phyloP scores from a whole-genome alignment of 2,113 vertebrate genomes.

The Thermophis baileyi region DNA sequence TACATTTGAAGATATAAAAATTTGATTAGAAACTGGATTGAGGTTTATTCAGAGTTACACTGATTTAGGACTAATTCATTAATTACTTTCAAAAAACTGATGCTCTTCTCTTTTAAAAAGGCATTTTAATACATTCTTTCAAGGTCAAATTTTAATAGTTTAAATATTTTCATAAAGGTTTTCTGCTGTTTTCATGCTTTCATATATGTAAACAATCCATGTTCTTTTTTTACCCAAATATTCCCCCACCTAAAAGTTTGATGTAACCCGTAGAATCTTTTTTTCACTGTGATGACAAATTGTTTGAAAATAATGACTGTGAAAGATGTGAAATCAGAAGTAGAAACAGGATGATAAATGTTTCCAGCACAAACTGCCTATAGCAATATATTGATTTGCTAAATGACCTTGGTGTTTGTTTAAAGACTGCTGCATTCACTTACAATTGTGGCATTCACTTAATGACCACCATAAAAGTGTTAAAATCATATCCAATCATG shows the following conservation, averaged over 20 bases:
- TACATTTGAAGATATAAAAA: neutral
- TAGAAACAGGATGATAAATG: neutral
- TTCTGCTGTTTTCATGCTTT: neutral
- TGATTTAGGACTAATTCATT: neutral
- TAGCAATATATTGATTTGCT: neutral
- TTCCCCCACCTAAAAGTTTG: neutral
- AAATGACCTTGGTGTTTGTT: neutral
- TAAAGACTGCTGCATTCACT: neutral
- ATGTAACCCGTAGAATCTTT: neutral
- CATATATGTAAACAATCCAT: neutral
- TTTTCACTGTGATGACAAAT: neutral
- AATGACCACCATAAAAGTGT: neutral
- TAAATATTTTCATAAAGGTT: neutral
- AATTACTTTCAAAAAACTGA: neutral
- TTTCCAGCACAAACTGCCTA: neutral
- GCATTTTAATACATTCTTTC: neutral
- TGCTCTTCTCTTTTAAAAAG: neutral
- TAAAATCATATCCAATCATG: neutral
- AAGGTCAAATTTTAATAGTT: neutral
- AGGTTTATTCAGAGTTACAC: neutral
- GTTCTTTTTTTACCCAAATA: neutral
- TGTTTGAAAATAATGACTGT: neutral
- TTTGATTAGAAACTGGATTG: neutral
- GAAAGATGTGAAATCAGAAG: neutral
- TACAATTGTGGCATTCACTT: neutral